Percentiles rank a stretch among this genome's conserved stretches.
phyloP scores from a whole-genome alignment of 2,113 vertebrate genomes.

The Eidolon helvum region DNA sequence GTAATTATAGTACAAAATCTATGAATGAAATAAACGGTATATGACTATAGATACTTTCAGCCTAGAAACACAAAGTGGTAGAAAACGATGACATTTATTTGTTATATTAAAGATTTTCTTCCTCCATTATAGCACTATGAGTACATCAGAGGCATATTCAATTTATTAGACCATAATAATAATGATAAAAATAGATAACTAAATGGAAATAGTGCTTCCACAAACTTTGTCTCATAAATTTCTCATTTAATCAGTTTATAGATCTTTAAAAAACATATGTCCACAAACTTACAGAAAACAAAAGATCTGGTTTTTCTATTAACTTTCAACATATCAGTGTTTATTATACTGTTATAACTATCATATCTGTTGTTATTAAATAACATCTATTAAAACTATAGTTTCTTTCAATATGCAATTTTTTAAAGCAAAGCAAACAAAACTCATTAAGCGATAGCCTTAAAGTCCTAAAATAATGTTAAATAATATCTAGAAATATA shows the following conservation, averaged over 20 bases:
- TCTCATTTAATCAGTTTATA: neutral
- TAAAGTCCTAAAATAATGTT: neutral
- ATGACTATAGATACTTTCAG: neutral
- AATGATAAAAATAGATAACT: neutral
- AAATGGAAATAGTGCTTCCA: neutral
- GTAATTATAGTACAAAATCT: neutral
- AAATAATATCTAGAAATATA: neutral
- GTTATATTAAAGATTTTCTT: neutral
- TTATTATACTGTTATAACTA: neutral
- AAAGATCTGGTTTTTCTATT: neutral
- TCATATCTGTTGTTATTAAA: neutral
- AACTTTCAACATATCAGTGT: neutral
- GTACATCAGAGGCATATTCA: neutral
- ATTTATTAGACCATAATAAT: neutral
- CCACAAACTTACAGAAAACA: neutral
- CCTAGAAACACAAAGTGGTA: neutral
- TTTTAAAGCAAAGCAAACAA: neutral
- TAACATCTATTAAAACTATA: neutral
- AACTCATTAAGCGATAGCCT: neutral
- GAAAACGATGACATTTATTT: neutral
- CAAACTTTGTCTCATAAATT: neutral
- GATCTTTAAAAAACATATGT: neutral
- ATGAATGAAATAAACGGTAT: neutral
- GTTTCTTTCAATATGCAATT: neutral
- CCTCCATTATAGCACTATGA: neutral